Conservation (phyloP, 2,113 vertebrate genomes). For the Sclerurus mexicanus region DNA sequence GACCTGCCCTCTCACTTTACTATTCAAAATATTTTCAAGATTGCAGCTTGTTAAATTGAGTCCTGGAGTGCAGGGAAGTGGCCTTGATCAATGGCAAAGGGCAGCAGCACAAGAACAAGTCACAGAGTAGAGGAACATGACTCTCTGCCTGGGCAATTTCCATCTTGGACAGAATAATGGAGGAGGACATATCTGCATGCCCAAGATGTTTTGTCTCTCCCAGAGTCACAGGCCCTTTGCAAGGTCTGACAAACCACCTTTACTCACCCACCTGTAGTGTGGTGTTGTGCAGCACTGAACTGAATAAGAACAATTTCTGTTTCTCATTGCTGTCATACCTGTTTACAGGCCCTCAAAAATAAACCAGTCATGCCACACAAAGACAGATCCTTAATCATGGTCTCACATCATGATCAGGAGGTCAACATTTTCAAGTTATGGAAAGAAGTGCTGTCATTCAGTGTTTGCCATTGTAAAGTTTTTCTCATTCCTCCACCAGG, state of each 20-base stretch:
- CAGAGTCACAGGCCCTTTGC: background rate
- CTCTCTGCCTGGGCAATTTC: background rate
- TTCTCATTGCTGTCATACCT: background rate
- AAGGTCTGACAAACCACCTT: background rate
- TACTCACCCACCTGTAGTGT: background rate
- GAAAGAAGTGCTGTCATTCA: background rate
- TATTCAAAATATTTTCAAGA: conserved; percentile 40
- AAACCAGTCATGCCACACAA: background rate
- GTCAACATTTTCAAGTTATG: background rate
- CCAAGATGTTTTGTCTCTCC: background rate
- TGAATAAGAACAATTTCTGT: background rate
- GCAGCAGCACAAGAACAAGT: background rate
- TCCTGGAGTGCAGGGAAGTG: background rate
- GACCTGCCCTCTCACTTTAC: background rate
- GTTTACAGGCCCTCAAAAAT: background rate
- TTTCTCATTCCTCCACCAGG: background rate
- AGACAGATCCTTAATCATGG: background rate
- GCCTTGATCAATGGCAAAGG: background rate
- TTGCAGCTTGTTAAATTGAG: background rate
- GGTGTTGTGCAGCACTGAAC: background rate
- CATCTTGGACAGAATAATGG: background rate
- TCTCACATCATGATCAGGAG: rapidly evolving
- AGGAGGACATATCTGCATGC: rapidly evolving
- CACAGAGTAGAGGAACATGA: background rate
- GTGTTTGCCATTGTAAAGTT: background rate